Evolutionary conservation across 2,797 vertebrate genomes (phyloP).

Genomic region (Oreonectes daqikongensis): DNA sequence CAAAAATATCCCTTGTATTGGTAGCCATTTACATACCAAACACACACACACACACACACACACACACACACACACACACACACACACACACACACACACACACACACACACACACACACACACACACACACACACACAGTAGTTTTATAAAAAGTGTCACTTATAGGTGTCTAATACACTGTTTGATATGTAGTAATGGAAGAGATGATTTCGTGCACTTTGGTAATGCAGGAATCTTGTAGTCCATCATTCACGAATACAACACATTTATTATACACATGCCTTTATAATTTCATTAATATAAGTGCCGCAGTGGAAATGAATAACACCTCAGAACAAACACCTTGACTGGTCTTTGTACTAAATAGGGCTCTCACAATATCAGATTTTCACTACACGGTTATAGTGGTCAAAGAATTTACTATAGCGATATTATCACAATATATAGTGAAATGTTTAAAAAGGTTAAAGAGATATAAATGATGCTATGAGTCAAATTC

Average conservation of each 20-base stretch:
- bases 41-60: too few relatives aligned
- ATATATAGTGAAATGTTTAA: too few relatives aligned
- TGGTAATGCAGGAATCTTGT: background rate
- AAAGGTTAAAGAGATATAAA: too few relatives aligned
- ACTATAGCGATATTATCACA: too few relatives aligned
- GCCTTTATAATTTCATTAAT: background rate
- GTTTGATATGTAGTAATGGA: conserved; percentile 57
- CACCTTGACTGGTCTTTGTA: background rate
- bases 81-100: too few relatives aligned
- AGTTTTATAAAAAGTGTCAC: conserved; percentile 69
- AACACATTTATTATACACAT: background rate
- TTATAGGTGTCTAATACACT: conserved; percentile 46
- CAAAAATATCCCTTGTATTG: conserved; percentile 63
- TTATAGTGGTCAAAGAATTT: too few relatives aligned
- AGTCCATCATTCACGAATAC: background rate
- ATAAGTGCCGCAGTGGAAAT: background rate
- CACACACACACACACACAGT: too few relatives aligned
- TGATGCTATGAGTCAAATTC: too few relatives aligned
- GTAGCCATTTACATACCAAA: conserved; percentile 62
- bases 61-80: too few relatives aligned
- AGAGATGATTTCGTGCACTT: conserved; percentile 42
- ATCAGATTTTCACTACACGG: too few relatives aligned
- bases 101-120: too few relatives aligned
- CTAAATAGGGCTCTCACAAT: background rate
- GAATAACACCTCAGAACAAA: background rate